Base-by-base conservation (phyloP, 1,140 invertebrate species). In the Euglossa dilemma region DNA sequence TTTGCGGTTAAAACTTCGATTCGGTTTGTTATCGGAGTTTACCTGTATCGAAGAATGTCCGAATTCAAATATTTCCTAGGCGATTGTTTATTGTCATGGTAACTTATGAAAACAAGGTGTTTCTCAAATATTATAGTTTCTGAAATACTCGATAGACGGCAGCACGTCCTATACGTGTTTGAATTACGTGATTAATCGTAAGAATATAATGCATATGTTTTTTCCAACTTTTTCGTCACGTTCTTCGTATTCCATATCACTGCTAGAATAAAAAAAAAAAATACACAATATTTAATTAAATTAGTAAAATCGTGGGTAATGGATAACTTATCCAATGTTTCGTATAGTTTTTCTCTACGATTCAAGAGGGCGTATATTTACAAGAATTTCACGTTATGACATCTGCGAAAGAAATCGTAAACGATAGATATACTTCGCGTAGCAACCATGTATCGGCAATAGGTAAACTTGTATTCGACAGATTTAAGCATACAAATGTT, bases 81-180 rank as follows among this genome's bases (percentile, higher is more conserved):
- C n/a, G n/a, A 59, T 59, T 78, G 50, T 59, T 83, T 76, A 75
- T 87, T 57, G 70, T 16, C 84, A 87, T 85, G 71, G 52, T 61
- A 80, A 77, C 72, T 28, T 2, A 67, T 25, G 23, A 43, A 45
- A 52, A 52, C 14, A 16, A 69, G 2, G 28, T 54, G 9, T n/a
- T 28, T 28, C 20, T 66, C 4, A 7, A 12, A 47, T 25, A 23
- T 18, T 28, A 52, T 80, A 45, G 47, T 80, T 50, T 45, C 7
- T 6, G 0, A 5, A 52, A 36, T 50, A 12, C 6, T 66, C n/a
- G 9, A 2, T 0, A 64, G 74, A 43, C 3, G 66, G 77, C 78
- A 82, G 50, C 85, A 85, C 50, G 1, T 16, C 4, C 20, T 43
- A 52, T 23, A 1, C 11, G 23, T 12, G 5, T 47, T 64, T 23